Base-by-base conservation (phyloP, 2,113 vertebrate genomes). In the Cavia porcellus region DNA sequence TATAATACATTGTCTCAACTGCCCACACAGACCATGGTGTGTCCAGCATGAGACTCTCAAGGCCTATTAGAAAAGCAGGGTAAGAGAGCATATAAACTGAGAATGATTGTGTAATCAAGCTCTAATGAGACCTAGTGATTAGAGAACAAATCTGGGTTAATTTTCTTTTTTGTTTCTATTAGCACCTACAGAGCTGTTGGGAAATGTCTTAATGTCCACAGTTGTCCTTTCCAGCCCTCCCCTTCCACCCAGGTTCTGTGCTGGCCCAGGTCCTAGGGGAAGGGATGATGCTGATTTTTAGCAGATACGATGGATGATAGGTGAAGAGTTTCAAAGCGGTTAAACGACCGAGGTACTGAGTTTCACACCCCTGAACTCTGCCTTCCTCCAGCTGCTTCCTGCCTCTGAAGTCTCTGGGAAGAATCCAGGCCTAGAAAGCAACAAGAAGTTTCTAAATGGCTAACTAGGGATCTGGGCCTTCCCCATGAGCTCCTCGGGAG, bases 111-210 rank as follows among this genome's bases (percentile, higher is more conserved):
- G 15, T 91, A 96, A 96, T 90, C 88, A 91, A 68, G n/a, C 66
- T 90, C 84, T 92, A 96, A 93, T 92, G 92, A 95, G 90, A 93
- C 70, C 87, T 61, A 87, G 61, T 77, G 82, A 90, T 89, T 80
- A 94, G 82, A 96, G 61, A 95, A 87, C 88, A 83, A 90, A 96
- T 94, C 92, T 91, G 62, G 92, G 92, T 91, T 95, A 70, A 85
- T 95, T 96, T 97, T 93, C 94, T 94, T 97, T 97, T 96, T 93
- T 96, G 66, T 95, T 96, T 97, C 95, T 96, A 72, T 96, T 86
- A 94, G 90, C 17, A 50, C 64, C 52, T 89, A 85, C 84, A 70
- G 72, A 84, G 59, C n/a, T 87, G 22, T 70, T 90, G 45, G 80
- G 68, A 91, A 97, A 89, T 10, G 32, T 77, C 61, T 35, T 30